Evolutionary conservation across 2,797 vertebrate genomes (phyloP), one percentile per base, ranked within the genome.

Genomic region (Anisognathus igniventris): DNA sequence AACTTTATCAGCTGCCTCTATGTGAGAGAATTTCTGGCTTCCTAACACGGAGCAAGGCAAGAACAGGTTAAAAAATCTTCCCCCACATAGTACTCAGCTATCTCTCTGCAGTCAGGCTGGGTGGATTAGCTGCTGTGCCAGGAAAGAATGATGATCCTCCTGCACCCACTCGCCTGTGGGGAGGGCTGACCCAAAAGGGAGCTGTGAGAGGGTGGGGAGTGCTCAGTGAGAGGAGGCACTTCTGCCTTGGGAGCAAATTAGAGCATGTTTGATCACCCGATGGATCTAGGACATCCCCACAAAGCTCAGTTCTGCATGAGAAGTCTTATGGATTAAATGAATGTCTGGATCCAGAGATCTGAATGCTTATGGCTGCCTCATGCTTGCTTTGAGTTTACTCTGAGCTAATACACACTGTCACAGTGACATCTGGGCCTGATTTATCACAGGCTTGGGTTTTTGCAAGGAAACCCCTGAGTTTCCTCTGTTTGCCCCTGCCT

Each of bases 61-160:
- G 66, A 87, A 88, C 2, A 73, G 74, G 85, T 86, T 86, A 92
- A 91, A 82, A 84, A 75, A 4, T 21, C 57, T 75, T 16, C 50
- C 60, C 35, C 25, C 14, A 20, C 37, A 39, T 1, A 23, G 44
- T 14, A 19, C 30, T 79, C 92, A 85, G 61, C 58, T 83, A 56
- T 61, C 66, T 93, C 72, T 68, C 51, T 75, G 89, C 72, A 73
- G 86, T 39, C 89, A 56, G 87, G 81, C 65, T 57, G 89, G 81
- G 68, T 68, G 88, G 92, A 91, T 94, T 89, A 64, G 57, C 78
- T 82, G 77, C 81, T 74, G 91, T 94, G 95, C 86, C 95, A 91
- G 92, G 95, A 88, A 92, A 91, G 91, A 73, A 88, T 67, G 89
- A 88, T 88, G 78, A 91, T 84, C 89, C 86, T 88, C 33, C 39